A percentile compares a stretch with the other conserved stretches of the same genome.
These are phyloP conservation scores for Octopus bimaculoides DNA, from an alignment of 1,140 invertebrate species.

Conservation along the genomic window DNA sequence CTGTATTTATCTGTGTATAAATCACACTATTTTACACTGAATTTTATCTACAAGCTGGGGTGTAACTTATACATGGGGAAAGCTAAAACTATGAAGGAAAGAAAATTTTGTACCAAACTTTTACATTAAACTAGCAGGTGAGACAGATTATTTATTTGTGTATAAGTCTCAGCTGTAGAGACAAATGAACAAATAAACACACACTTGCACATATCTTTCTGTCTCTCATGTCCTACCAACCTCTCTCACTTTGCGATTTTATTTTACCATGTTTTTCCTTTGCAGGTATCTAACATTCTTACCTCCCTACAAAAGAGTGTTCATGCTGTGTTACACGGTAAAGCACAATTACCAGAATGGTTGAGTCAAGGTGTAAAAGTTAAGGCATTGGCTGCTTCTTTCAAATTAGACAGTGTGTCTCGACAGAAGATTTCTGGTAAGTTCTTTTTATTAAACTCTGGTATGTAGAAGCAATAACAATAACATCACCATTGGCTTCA, in stretches of 20 bases:
- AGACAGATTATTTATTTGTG: too few relatives aligned
- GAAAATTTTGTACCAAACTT: too few relatives aligned
- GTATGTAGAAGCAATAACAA: too few relatives aligned
- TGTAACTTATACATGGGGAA: too few relatives aligned
- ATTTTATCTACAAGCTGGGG: too few relatives aligned
- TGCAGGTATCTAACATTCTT: slow-evolving; percentile 80
- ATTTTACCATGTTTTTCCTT: not conserved
- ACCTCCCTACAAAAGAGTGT: slow-evolving; percentile 85
- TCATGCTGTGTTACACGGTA: slow-evolving; percentile 81
- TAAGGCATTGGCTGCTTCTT: slow-evolving; percentile 73
- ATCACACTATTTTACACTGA: too few relatives aligned
- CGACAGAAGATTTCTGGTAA: slow-evolving; percentile 6
- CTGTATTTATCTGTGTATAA: too few relatives aligned
- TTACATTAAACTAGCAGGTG: too few relatives aligned
- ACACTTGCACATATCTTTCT: not conserved
- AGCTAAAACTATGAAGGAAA: too few relatives aligned
- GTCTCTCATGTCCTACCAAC: not conserved
- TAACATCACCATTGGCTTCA: too few relatives aligned
- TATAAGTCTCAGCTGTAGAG: too few relatives aligned
- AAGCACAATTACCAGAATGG: slow-evolving; percentile 81
- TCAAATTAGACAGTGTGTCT: slow-evolving; percentile 49
- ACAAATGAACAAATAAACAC: too few relatives aligned
- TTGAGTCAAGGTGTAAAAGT: slow-evolving; percentile 81
- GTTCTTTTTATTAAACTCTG: not conserved
- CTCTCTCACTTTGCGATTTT: not conserved